phyloP scores from a whole-genome alignment of 35 echinoderm and acorn worm species.

The Holothuria glaberrima region DNA sequence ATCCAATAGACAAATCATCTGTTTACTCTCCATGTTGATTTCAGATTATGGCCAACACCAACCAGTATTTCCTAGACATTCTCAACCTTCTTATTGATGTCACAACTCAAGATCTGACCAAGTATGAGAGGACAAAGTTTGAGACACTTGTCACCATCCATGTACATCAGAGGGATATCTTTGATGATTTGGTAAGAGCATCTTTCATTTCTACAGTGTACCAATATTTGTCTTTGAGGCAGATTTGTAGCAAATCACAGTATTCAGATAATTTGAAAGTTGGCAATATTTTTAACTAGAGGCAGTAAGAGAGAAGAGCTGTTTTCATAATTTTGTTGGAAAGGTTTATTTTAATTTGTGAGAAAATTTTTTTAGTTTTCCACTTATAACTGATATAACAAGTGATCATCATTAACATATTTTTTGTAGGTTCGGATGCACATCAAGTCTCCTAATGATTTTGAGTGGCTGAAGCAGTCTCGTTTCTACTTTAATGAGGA shows the following conservation, averaged over 20 bases:
- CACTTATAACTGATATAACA: too few relatives aligned
- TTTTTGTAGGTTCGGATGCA: slow-evolving; percentile 85
- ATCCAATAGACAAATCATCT: too few relatives aligned
- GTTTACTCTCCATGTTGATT: background rate
- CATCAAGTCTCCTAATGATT: slow-evolving; percentile 91
- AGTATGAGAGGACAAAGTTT: slow-evolving; percentile 98
- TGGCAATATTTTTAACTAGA: background rate
- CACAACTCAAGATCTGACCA: slow-evolving; percentile 95
- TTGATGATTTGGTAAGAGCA: slow-evolving; percentile 80
- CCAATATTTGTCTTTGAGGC: too few relatives aligned
- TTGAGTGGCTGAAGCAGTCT: slow-evolving; percentile 99
- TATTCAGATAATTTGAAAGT: background rate
- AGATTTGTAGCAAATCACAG: too few relatives aligned
- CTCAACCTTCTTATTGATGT: slow-evolving; percentile 93
- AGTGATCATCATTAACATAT: background rate
- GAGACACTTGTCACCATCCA: slow-evolving; percentile 99
- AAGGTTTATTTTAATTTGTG: too few relatives aligned
- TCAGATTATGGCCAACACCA: slow-evolving; percentile 98
- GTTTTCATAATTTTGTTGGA: too few relatives aligned
- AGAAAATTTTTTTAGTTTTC: too few relatives aligned
- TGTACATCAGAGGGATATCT: slow-evolving; percentile 99
- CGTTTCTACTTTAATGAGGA: slow-evolving; percentile 99
- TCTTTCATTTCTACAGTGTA: background rate
- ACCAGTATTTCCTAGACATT: slow-evolving; percentile 99
- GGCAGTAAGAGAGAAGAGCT: too few relatives aligned